Conservation (phyloP, 2,888 invertebrate species). For the Diadromus collaris region DNA sequence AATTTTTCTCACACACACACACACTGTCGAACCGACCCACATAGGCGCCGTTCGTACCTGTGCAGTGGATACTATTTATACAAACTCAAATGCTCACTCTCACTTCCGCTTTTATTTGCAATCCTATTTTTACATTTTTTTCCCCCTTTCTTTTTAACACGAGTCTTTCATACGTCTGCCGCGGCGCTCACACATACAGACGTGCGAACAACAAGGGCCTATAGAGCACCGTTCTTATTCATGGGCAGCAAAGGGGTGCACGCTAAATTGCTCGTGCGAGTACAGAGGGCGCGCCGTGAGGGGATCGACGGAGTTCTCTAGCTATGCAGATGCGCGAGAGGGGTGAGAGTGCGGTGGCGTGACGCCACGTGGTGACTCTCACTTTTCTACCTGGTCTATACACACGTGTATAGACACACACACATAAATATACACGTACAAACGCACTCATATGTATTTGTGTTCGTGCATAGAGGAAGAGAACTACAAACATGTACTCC, state of each 20-base stretch:
- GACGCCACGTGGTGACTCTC: conserved; percentile 44
- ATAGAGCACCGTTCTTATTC: conserved; percentile 27
- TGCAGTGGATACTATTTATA: conserved; percentile 10
- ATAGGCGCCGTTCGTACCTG: background rate
- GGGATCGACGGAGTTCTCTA: background rate
- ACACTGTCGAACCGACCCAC: background rate
- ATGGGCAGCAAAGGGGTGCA: conserved; percentile 7
- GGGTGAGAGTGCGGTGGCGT: conserved; percentile 32
- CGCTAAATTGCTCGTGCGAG: conserved; percentile 1
- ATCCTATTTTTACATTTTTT: conserved; percentile 23
- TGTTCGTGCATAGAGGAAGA: background rate
- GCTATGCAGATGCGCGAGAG: conserved; percentile 9
- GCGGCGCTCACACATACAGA: background rate
- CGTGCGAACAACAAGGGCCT: background rate
- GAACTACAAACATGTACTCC: conserved; percentile 1
- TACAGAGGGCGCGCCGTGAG: conserved; percentile 5
- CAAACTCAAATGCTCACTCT: conserved; percentile 26
- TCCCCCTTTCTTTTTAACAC: background rate
- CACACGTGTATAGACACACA: conserved; percentile 11
- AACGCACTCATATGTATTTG: background rate
- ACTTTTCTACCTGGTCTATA: conserved; percentile 15
- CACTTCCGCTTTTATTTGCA: conserved; percentile 33
- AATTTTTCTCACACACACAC: conserved; percentile 3
- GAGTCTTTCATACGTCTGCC: background rate
- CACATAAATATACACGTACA: background rate